phyloP scores from a whole-genome alignment of 2,888 invertebrate genomes.

The Microplitis manilae region DNA sequence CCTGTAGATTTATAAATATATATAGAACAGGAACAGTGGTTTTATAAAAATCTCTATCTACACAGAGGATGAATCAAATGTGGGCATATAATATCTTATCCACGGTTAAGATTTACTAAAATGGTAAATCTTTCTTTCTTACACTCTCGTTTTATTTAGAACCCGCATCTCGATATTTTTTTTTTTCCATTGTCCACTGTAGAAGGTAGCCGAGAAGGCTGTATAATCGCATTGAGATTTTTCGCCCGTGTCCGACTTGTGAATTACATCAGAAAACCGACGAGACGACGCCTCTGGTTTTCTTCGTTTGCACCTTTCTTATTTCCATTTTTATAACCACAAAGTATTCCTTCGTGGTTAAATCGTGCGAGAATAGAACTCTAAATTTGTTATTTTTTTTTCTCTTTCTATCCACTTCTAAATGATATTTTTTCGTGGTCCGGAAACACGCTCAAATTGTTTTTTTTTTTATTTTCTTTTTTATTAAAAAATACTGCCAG shows the following conservation, averaged over 20 bases:
- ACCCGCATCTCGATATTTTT: not conserved
- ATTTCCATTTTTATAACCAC: constrained; percentile 1
- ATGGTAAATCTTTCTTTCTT: not conserved
- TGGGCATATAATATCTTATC: not conserved
- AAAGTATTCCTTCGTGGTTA: not conserved
- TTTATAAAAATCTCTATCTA: not conserved
- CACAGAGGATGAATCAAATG: not conserved
- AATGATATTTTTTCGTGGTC: not conserved
- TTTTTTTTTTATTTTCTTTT: not conserved
- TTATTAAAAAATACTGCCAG: not conserved
- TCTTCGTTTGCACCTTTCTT: not conserved
- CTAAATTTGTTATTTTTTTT: not conserved
- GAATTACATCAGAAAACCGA: not conserved
- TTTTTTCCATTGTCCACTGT: not conserved
- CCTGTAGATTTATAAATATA: not conserved
- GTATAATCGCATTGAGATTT: constrained; percentile 1
- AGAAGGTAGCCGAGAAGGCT: not conserved
- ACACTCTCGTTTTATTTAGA: constrained; percentile 1
- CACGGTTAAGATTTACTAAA: not conserved
- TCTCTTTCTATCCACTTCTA: not conserved
- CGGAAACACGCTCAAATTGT: not conserved
- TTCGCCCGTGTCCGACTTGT: constrained; percentile 1
- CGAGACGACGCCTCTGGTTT: not conserved
- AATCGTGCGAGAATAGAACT: constrained; percentile 1
- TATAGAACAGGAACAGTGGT: not conserved